phyloP scores from a whole-genome alignment of 2,797 vertebrate species.

The Mastacembelus armatus region DNA sequence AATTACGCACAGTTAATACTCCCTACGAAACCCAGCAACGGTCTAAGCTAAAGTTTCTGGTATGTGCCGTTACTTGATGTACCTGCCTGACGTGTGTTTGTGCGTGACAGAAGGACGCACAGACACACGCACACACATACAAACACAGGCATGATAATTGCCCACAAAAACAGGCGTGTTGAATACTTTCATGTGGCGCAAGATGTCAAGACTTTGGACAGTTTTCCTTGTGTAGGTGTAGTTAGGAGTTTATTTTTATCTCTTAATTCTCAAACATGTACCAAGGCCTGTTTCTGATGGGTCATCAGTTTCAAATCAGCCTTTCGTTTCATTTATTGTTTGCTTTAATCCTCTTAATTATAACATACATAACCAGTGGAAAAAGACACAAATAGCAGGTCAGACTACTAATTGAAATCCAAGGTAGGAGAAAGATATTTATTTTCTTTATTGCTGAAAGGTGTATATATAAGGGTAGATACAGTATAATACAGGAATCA shows the following conservation, averaged over 20 bases:
- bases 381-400: too few relatives aligned
- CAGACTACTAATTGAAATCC: too few relatives aligned
- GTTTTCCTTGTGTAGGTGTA: background rate
- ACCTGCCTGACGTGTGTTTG: slow-evolving; percentile 72
- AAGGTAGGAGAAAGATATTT: too few relatives aligned
- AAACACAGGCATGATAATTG: slow-evolving; percentile 63
- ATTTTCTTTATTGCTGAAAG: too few relatives aligned
- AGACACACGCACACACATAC: slow-evolving; percentile 9
- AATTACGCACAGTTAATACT: slow-evolving; percentile 29
- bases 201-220: slow-evolving; percentile 23
- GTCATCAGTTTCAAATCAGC: background rate
- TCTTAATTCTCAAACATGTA: slow-evolving; percentile 45
- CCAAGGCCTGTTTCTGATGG: slow-evolving; percentile 37
- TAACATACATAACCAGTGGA: background rate
- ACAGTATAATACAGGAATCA: too few relatives aligned
- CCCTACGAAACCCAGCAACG: slow-evolving; percentile 48
- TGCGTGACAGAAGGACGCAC: background rate
- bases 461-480: too few relatives aligned
- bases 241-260: slow-evolving; percentile 25
- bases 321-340: background rate
- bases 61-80: slow-evolving; percentile 81
- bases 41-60: slow-evolving; percentile 43
- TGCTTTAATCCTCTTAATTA: background rate
- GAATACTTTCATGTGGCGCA: slow-evolving; percentile 24
- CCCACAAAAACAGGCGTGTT: slow-evolving; percentile 31